A percentile compares a stretch with the other conserved stretches of the same genome.
Conservation (phyloP, 2,888 invertebrate genomes). For the Lepidocyrtinus sp. region DNA sequence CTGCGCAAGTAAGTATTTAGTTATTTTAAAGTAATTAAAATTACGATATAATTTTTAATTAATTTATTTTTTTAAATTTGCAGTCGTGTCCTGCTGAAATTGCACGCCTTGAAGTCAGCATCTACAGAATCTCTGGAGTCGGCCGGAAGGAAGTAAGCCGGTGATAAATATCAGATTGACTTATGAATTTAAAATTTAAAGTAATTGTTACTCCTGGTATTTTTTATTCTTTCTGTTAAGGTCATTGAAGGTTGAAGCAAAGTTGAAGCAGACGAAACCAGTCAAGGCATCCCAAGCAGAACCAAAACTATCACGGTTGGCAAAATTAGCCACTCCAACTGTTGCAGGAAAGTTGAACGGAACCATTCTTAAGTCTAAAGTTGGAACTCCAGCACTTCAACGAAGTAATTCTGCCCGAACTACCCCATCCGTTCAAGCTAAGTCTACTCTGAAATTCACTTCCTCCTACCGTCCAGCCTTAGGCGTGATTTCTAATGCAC, state of each 20-base stretch:
- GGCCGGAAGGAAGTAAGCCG: constrained; percentile 38
- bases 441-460: background rate
- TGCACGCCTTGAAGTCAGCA: constrained; percentile 39
- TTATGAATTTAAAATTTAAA: background rate
- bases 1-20: constrained; percentile 36
- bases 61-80: constrained; percentile 1
- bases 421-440: background rate
- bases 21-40: background rate
- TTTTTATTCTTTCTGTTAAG: no score
- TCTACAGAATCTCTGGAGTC: constrained; percentile 52
- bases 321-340: background rate
- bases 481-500: background rate
- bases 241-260: background rate
- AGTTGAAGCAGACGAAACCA: background rate
- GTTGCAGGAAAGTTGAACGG: background rate
- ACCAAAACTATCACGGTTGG: background rate
- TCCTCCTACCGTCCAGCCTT: constrained; percentile 36
- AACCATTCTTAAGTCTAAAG: background rate
- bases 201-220: no score
- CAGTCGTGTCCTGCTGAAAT: constrained; percentile 37
- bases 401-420: background rate
- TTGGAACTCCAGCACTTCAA: background rate
- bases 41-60: no score
- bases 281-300: background rate
- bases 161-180: background rate